Conservation (phyloP, 1,140 invertebrate genomes). For the Triops longicaudatus region DNA sequence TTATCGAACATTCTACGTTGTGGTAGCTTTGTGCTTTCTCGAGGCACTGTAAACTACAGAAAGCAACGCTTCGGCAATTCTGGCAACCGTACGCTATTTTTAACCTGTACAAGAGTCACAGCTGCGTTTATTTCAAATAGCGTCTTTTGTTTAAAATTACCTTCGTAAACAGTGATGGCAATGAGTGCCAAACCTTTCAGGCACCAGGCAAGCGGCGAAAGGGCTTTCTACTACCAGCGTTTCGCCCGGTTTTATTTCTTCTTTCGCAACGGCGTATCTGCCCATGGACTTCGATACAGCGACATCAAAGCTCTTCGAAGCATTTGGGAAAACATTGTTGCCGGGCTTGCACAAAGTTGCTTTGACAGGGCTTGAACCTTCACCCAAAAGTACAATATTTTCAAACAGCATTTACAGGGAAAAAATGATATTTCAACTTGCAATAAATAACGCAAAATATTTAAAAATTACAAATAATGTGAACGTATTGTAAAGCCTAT, state of each 20-base stretch:
- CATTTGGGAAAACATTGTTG: slow-evolving; percentile 9
- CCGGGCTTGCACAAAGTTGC: background rate
- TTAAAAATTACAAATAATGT: too few relatives aligned
- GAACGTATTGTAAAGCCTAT: too few relatives aligned
- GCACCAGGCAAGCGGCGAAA: slow-evolving; percentile 60
- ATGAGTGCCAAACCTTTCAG: slow-evolving; percentile 60
- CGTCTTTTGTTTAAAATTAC: slow-evolving; percentile 35
- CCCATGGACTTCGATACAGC: slow-evolving; percentile 43
- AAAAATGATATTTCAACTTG: background rate
- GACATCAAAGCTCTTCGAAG: slow-evolving; percentile 33
- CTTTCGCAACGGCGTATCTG: slow-evolving; percentile 53
- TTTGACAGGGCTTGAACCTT: background rate
- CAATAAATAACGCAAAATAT: too few relatives aligned
- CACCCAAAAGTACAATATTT: background rate
- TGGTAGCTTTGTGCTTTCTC: slow-evolving; percentile 62
- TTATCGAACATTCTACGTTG: slow-evolving; percentile 64
- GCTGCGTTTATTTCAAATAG: background rate
- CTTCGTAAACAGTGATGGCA: slow-evolving; percentile 72
- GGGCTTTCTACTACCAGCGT: slow-evolving; percentile 60
- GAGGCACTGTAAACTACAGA: slow-evolving; percentile 69
- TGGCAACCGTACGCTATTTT: slow-evolving; percentile 61
- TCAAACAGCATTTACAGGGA: background rate
- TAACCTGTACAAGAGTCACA: slow-evolving; percentile 39
- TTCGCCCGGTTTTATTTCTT: slow-evolving; percentile 55
- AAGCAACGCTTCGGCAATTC: slow-evolving; percentile 62